A percentile compares a stretch with the other conserved stretches of the same genome.
These are phyloP conservation scores for Psix sp. DNA, from an alignment of 1,140 invertebrate genomes.

Conservation along the genomic window DNA sequence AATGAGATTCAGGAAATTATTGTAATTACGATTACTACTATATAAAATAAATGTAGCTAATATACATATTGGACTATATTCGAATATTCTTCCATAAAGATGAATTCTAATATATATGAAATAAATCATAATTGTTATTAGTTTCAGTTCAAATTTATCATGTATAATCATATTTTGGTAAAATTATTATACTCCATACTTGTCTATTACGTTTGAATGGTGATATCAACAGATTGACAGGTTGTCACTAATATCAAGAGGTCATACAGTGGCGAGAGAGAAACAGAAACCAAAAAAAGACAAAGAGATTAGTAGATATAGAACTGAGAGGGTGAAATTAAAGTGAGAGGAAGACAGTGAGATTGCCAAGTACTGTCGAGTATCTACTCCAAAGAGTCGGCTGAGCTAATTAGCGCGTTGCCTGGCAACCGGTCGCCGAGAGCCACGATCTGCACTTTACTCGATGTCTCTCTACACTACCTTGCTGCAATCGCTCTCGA, in stretches of 20 bases:
- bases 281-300: constrained; percentile 33
- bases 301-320: constrained; percentile 34
- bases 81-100: too few relatives aligned
- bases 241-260: constrained; percentile 66
- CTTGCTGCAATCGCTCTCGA: constrained; percentile 56
- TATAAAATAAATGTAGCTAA: too few relatives aligned
- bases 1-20: too few relatives aligned
- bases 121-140: too few relatives aligned
- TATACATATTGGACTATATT: too few relatives aligned
- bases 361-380: constrained; percentile 74
- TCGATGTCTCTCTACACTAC: constrained; percentile 55
- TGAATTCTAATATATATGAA: too few relatives aligned
- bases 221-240: constrained; percentile 49
- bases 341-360: constrained; percentile 64
- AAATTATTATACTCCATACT: constrained; percentile 42
- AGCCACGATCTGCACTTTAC: constrained; percentile 72
- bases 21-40: too few relatives aligned
- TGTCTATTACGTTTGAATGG: constrained; percentile 36
- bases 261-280: constrained; percentile 45
- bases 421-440: constrained; percentile 73
- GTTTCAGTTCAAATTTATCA: too few relatives aligned
- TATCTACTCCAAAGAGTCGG: constrained; percentile 77
- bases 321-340: constrained; percentile 48
- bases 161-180: constrained; percentile 13
- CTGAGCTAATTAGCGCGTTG: constrained; percentile 78